Evolutionary conservation across 2,888 invertebrate genomes (phyloP).

Genomic region (Oeneis ivallda): DNA sequence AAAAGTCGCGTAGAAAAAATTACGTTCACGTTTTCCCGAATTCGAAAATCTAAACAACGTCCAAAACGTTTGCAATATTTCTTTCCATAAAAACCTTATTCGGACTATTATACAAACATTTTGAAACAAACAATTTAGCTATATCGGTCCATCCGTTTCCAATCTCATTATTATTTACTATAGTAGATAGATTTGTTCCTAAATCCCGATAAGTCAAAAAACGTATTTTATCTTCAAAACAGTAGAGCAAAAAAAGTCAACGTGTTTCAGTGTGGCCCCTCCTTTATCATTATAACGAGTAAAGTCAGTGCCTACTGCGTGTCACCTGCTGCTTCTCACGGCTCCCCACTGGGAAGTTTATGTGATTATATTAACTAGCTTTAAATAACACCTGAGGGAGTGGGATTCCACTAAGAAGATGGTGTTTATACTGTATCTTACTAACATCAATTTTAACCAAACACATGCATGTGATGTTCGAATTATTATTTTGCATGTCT

Average conservation of each 20-base stretch:
- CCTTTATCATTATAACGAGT: slow-evolving; percentile 32
- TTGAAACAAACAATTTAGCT: too few species aligned
- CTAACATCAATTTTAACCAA: not conserved
- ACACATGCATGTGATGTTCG: not conserved
- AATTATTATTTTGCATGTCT: too few species aligned
- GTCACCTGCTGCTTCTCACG: slow-evolving; percentile 40
- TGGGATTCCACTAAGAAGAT: not conserved
- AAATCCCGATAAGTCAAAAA: too few species aligned
- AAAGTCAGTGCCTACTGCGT: slow-evolving; percentile 35
- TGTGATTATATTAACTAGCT: slow-evolving; percentile 40
- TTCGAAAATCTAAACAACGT: too few species aligned
- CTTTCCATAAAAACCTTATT: too few species aligned
- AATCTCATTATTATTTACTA: not conserved
- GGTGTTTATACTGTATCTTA: not conserved
- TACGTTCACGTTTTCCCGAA: too few species aligned
- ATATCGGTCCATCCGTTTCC: too few species aligned
- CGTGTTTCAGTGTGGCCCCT: slow-evolving; percentile 4
- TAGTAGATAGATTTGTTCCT: not conserved
- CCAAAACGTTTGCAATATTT: too few species aligned
- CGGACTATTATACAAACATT: too few species aligned
- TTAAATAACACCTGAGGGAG: slow-evolving; percentile 26
- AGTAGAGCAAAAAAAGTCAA: not conserved
- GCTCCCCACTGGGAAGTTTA: slow-evolving; percentile 38
- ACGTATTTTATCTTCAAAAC: not conserved
- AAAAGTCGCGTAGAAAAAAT: too few species aligned